Percentiles rank a stretch among this genome's conserved stretches.
These are phyloP conservation scores for Apistogramma diplotaenia DNA, from an alignment of 2,113 vertebrate genomes.

Conservation along the genomic window DNA sequence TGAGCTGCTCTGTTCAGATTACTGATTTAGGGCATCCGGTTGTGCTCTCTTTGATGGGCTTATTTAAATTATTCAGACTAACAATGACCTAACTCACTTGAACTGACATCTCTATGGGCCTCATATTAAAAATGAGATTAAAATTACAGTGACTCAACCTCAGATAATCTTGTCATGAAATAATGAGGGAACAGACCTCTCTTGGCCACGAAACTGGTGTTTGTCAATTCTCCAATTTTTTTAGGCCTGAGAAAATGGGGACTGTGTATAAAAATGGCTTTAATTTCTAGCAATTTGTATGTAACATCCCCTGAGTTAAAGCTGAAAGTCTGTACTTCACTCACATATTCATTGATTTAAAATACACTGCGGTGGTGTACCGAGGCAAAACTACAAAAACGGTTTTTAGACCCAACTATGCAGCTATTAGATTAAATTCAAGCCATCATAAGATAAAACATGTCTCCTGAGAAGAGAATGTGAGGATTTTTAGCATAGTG, in stretches of 20 bases:
- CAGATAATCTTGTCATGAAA: not conserved
- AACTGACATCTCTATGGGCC: not conserved
- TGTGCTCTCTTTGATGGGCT: no score
- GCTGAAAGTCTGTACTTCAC: not conserved
- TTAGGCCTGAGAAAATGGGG: not conserved
- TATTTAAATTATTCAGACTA: not conserved
- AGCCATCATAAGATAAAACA: not conserved
- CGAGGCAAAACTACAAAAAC: no score
- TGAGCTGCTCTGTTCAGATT: not conserved
- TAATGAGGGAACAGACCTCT: not conserved
- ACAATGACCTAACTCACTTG: no score
- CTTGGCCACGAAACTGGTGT: not conserved
- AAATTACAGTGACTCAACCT: not conserved
- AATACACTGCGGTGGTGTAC: no score
- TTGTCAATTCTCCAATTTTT: not conserved
- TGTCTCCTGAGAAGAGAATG: not conserved
- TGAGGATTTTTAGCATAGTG: not conserved
- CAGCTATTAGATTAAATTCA: no score
- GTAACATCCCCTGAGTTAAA: not conserved
- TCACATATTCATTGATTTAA: not conserved
- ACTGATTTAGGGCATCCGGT: not conserved
- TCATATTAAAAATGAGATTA: not conserved
- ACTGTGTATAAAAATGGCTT: not conserved
- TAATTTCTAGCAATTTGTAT: not conserved
- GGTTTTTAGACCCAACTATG: no score